Evolutionary conservation across 2,113 vertebrate genomes (phyloP).

Genomic region (Columba janthina): DNA sequence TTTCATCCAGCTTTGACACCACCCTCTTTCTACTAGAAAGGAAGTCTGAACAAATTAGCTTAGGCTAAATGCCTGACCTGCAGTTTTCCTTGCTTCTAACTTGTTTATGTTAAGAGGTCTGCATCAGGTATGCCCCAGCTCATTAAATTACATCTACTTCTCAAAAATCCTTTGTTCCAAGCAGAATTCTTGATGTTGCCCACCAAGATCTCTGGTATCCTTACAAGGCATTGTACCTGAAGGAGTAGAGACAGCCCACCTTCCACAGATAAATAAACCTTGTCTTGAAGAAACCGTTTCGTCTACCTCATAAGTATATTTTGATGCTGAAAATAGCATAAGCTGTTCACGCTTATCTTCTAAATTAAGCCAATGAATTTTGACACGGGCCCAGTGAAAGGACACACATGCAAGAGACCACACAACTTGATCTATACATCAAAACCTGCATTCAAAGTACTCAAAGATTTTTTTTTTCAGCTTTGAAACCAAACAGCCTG

Average conservation of each 20-base stretch:
- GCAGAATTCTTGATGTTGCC: neutral
- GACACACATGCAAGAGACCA: neutral
- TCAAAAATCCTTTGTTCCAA: neutral
- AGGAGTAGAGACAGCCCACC: neutral
- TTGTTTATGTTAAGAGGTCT: neutral
- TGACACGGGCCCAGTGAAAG: neutral
- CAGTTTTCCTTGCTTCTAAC: neutral
- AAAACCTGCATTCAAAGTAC: neutral
- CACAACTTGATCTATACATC: neutral
- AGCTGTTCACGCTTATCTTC: neutral
- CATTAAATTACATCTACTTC: neutral
- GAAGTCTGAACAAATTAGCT: neutral
- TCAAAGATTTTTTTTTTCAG: neutral
- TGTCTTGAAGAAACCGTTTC: neutral
- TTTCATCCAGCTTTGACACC: neutral
- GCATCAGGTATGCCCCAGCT: neutral
- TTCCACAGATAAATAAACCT: neutral
- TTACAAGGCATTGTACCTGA: neutral
- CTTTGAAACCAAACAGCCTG: neutral
- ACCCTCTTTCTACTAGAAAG: neutral
- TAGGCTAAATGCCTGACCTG: neutral
- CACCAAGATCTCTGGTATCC: neutral
- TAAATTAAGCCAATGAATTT: conserved; percentile 28
- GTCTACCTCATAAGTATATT: neutral
- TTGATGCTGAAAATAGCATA: neutral